Evolutionary conservation across 2,797 vertebrate species (phyloP).

Genomic region (Darevskia nairensis): DNA sequence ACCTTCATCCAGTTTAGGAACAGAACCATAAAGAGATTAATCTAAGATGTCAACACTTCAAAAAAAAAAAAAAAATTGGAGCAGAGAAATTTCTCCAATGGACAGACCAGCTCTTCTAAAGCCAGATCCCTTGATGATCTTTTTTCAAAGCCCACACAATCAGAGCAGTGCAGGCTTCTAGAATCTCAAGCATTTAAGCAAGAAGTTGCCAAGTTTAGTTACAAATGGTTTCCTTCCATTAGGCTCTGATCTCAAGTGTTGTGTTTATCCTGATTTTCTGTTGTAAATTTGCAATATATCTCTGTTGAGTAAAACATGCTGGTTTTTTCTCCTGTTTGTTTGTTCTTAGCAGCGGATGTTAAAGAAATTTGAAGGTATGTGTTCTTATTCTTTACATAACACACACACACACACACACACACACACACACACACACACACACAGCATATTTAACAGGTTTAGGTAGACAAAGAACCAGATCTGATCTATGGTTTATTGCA

Average conservation of each 20-base stretch:
- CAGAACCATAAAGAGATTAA: background rate
- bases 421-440: background rate
- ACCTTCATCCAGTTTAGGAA: too few species aligned
- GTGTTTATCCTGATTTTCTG: background rate
- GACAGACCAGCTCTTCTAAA: background rate
- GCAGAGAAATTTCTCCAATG: background rate
- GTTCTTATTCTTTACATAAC: background rate
- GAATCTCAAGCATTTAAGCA: background rate
- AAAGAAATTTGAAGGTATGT: slow-evolving; percentile 3
- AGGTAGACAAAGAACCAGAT: background rate
- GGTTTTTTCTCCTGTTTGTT: too few species aligned
- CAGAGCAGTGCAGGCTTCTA: background rate
- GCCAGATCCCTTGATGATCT: background rate
- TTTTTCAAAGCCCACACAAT: background rate
- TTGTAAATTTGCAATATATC: background rate
- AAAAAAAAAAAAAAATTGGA: fast-evolving
- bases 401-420: too few species aligned
- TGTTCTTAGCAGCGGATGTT: background rate
- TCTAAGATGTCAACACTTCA: background rate
- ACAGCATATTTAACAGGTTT: background rate
- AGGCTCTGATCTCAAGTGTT: background rate
- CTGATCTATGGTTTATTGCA: slow-evolving; percentile 10
- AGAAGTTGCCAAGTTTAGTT: background rate
- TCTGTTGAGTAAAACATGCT: background rate
- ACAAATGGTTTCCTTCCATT: background rate